A percentile compares a stretch with the other conserved stretches of the same genome.
These are phyloP conservation scores for Pristiophorus japonicus DNA, from an alignment of 2,113 vertebrate genomes.

Conservation along the genomic window DNA sequence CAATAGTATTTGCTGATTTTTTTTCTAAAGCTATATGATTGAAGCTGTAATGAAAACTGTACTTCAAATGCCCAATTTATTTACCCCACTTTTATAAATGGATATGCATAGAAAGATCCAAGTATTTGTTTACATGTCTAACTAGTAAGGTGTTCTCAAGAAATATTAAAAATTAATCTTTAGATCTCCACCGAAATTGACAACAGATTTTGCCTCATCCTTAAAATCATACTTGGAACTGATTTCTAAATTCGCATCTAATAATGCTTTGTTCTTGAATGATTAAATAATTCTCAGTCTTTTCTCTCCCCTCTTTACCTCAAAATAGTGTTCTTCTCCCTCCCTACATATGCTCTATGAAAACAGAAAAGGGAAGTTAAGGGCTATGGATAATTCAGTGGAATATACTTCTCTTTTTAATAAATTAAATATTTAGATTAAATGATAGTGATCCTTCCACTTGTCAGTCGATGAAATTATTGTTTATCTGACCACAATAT, in stretches of 20 bases:
- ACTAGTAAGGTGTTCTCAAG: background rate
- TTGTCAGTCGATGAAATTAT: background rate
- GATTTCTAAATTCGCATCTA: background rate
- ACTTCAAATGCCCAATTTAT: background rate
- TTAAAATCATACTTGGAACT: background rate
- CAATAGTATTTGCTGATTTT: background rate
- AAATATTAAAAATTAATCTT: background rate
- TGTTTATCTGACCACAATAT: too few relatives aligned
- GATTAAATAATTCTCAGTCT: background rate
- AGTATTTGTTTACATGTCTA: background rate
- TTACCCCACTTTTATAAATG: background rate
- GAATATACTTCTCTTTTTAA: background rate
- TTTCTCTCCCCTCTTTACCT: background rate
- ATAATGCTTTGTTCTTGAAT: constrained; percentile 1
- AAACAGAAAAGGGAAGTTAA: background rate
- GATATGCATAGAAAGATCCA: background rate
- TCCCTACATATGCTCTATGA: background rate
- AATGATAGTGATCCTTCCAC: background rate
- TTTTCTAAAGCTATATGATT: background rate
- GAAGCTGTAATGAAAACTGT: background rate
- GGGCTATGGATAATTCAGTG: background rate
- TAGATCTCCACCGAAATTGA: background rate
- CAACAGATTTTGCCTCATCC: background rate
- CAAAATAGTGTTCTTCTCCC: background rate
- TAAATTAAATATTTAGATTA: background rate